These are phyloP conservation scores for Glaucomys volans DNA, from an alignment of 2,113 vertebrate genomes.

Conservation along the genomic window DNA sequence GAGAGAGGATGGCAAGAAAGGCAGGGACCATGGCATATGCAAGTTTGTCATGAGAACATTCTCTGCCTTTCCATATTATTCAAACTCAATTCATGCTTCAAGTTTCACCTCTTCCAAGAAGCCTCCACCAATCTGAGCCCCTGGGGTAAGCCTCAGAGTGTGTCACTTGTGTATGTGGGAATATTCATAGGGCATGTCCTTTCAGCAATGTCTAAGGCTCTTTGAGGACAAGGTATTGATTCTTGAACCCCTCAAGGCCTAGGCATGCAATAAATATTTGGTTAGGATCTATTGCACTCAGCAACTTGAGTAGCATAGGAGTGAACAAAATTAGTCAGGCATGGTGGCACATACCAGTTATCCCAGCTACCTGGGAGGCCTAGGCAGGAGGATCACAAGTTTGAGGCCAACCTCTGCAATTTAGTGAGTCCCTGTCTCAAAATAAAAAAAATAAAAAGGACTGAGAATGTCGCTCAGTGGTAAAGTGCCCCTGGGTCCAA, in stretches of 20 bases:
- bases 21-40: rapidly evolving
- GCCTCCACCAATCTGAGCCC: background rate
- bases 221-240: background rate
- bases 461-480: background rate
- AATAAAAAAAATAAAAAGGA: no score
- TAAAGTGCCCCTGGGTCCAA: background rate
- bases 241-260: background rate
- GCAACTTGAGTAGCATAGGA: background rate
- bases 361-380: no score
- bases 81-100: background rate
- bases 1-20: background rate
- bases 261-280: background rate
- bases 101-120: background rate
- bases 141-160: background rate
- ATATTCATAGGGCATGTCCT: background rate
- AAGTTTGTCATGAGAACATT: background rate
- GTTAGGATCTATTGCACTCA: background rate
- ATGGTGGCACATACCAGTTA: no score
- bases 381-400: background rate
- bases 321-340: background rate
- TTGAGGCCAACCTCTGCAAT: background rate
- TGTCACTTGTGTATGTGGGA: background rate
- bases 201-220: background rate
- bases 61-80: background rate
- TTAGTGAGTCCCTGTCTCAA: background rate